Evolutionary conservation across 1,140 invertebrate species (phyloP).

Genomic region (Drosophila bipectinata): DNA sequence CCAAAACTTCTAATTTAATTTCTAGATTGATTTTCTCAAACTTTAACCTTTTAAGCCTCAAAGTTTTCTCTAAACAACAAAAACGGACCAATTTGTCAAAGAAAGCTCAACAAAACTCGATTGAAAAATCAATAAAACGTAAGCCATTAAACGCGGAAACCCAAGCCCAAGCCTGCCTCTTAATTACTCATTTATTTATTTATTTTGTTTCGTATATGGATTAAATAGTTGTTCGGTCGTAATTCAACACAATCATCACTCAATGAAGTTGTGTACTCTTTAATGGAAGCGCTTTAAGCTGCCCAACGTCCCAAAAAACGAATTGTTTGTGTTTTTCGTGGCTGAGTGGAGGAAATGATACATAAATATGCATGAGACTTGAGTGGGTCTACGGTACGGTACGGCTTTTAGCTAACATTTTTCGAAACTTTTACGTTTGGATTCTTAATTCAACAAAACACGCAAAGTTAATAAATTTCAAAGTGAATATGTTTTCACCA

Average conservation of each 20-base stretch:
- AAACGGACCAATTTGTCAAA: no score
- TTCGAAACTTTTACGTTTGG: conserved; percentile 76
- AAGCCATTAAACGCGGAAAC: background rate
- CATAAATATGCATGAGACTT: conserved; percentile 62
- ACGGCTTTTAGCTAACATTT: conserved; percentile 61
- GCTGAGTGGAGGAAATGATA: conserved; percentile 32
- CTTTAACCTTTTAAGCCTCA: no score
- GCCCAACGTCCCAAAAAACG: conserved; percentile 26
- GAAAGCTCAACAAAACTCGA: no score
- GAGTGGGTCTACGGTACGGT: conserved; percentile 44
- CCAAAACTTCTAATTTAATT: background rate
- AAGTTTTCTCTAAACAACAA: no score
- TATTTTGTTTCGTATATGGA: background rate
- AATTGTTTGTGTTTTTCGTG: conserved; percentile 14
- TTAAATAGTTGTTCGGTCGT: conserved; percentile 27
- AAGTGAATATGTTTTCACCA: conserved; percentile 81
- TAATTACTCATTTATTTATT: background rate
- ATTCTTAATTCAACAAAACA: conserved; percentile 79
- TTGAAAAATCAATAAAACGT: conserved; percentile 2
- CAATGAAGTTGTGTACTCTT: conserved; percentile 41
- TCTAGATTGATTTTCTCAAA: background rate
- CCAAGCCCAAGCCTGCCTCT: background rate
- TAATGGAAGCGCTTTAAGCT: conserved; percentile 50
- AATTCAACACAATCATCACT: conserved; percentile 39
- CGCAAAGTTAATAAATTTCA: conserved; percentile 82